Percentiles rank a stretch among this genome's conserved stretches.
Evolutionary conservation across 2,113 vertebrate species (phyloP).

Genomic region (Hucho hucho): DNA sequence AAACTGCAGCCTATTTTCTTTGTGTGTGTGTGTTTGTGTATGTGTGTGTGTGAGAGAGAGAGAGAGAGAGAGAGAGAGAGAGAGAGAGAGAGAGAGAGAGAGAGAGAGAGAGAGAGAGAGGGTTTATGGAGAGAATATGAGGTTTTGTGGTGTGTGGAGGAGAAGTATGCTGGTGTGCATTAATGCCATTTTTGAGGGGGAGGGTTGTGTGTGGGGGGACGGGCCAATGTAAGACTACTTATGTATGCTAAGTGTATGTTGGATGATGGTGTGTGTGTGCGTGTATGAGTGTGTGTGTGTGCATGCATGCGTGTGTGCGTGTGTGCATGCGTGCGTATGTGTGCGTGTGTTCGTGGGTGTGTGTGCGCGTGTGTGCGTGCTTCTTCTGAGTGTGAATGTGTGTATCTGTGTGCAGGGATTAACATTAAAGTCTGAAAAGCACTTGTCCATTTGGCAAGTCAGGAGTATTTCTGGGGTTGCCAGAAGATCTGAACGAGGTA

Average conservation of each 20-base stretch:
- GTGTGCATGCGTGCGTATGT: fast-evolving
- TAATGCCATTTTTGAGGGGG: not conserved
- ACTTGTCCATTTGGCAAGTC: too few relatives aligned
- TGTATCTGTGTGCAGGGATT: too few relatives aligned
- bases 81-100: not conserved
- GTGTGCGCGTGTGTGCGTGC: not conserved
- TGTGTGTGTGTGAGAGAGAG: too few relatives aligned
- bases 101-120: not conserved
- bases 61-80: too few relatives aligned
- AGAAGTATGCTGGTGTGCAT: not conserved
- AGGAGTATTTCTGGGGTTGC: too few relatives aligned
- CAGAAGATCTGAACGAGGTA: too few relatives aligned
- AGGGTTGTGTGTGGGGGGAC: constrained; percentile 1
- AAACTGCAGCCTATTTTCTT: constrained; percentile 19
- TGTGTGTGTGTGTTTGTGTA: not conserved
- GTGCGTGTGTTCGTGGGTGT: not conserved
- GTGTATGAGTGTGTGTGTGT: too few relatives aligned
- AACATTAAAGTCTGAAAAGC: too few relatives aligned
- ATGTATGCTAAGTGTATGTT: too few relatives aligned
- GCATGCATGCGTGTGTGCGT: fast-evolving
- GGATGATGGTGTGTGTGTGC: too few relatives aligned
- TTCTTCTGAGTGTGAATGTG: constrained; percentile 7
- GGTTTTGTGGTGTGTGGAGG: constrained; percentile 1
- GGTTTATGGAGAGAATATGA: not conserved
- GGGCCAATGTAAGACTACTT: not conserved